Percentiles rank a stretch among this genome's conserved stretches.
Evolutionary conservation across 2,113 vertebrate genomes (phyloP).

Genomic region (Vulpes vulpes): DNA sequence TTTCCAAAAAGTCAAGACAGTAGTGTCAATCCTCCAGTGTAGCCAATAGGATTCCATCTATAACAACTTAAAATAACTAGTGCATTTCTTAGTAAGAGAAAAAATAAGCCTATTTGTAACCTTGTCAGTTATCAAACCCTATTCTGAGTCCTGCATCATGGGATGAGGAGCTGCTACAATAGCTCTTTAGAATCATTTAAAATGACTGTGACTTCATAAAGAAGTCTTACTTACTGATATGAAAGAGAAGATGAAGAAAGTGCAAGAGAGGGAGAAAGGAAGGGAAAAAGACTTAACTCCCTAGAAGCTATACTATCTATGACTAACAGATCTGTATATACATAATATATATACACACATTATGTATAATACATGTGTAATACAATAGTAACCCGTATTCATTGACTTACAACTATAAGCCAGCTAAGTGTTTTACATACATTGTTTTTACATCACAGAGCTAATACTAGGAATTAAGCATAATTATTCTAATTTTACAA

Average conservation of each 20-base stretch:
- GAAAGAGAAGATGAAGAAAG: background rate
- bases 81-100: background rate
- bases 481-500: slow-evolving; percentile 29
- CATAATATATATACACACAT: background rate
- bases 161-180: background rate
- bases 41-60: background rate
- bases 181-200: background rate
- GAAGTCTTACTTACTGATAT: background rate
- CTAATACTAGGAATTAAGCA: background rate
- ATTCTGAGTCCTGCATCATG: background rate
- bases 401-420: background rate
- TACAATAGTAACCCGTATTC: background rate
- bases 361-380: background rate
- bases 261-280: background rate
- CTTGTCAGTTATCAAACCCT: background rate
- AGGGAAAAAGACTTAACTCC: background rate
- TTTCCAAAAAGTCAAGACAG: background rate
- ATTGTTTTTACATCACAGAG: background rate
- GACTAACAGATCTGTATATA: background rate
- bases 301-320: background rate
- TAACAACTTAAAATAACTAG: background rate
- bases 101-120: background rate
- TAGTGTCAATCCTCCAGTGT: background rate
- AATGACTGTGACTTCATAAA: background rate
- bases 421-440: background rate